Base-by-base conservation (phyloP, 2,113 vertebrate genomes). In the Oncorhynchus gorbuscha region DNA sequence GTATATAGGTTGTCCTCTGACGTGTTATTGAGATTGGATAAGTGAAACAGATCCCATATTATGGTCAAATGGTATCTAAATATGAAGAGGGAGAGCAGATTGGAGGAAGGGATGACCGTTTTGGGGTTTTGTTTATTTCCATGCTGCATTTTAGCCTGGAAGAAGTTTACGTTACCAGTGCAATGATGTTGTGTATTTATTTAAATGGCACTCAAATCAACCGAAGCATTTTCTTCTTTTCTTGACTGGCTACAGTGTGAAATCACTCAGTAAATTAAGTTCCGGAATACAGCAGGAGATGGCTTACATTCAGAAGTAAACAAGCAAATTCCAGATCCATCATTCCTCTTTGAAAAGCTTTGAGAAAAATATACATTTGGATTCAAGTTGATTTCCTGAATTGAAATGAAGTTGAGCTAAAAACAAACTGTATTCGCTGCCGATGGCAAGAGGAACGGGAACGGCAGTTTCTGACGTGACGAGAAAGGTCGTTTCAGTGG, bases 201-300 rank as follows among this genome's bases (percentile, higher is more conserved):
- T 76, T 71, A 58, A 32, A 77, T 22, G 24, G 80, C 73, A 59
- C 78, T 76, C 65, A 79, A 80, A 62, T 75, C 39, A 69, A 61
- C n/a, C 49, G 30, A 76, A 74, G 86, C 83, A 85, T 80, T 86
- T 88, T 32, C 26, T 69, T 8, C 0, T 22, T 61, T 61, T 62
- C 59, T 22, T 62, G n/a, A 62, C 59, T 1, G 59, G 51, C 51
- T 55, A 55, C 51, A 55, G 51, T 18, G 51, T 55, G 51, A 18
- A 55, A 55, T 55, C 51, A 16, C 51, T 55, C 16, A 18, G 0
- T 11, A 11, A 1, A 12, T 55, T 1, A 55, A 55, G 51, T 55
- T 1, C 51, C 51, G 4, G 1, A 18, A 14, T 55, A 55, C 51
- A 18, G 16, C 1, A 51, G 49, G 16, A 55, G 51, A 45, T 3